phyloP scores from a whole-genome alignment of 2,888 invertebrate genomes.

The Liodrosophila aerea region DNA sequence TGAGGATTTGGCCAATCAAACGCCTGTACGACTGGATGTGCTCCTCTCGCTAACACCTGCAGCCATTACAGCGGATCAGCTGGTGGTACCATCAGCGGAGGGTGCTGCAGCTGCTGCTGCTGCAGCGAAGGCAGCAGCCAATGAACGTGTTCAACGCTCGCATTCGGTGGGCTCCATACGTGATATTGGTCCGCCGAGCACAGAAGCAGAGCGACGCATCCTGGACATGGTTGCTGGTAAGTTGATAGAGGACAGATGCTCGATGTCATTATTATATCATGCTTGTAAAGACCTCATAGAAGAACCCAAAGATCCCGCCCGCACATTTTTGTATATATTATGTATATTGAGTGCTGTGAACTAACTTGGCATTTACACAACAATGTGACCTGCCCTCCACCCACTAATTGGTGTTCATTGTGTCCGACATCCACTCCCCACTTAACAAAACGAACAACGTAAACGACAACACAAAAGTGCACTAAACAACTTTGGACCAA shows the following conservation, averaged over 20 bases:
- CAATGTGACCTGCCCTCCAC: constrained; percentile 41
- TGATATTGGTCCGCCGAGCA: constrained; percentile 86
- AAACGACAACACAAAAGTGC: constrained; percentile 58
- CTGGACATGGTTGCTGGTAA: constrained; percentile 87
- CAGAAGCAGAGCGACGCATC: constrained; percentile 88
- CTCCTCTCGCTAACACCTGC: constrained; percentile 93
- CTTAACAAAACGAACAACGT: constrained; percentile 18
- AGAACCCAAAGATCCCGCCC: constrained; percentile 36
- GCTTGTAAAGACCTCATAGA: constrained; percentile 41
- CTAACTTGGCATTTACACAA: constrained; percentile 63
- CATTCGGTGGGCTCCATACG: constrained; percentile 90
- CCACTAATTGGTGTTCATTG: constrained; percentile 50
- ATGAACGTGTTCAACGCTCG: constrained; percentile 84
- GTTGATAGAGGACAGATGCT: too few relatives aligned
- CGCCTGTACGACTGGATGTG: constrained; percentile 93
- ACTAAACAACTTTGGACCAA: constrained; percentile 70
- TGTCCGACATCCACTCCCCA: constrained; percentile 21
- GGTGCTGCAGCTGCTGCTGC: constrained; percentile 74
- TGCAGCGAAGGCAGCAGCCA: constrained; percentile 83
- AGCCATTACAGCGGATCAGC: constrained; percentile 88
- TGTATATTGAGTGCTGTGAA: constrained; percentile 60
- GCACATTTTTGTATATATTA: constrained; percentile 48
- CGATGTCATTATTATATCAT: constrained; percentile 26
- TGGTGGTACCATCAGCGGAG: constrained; percentile 86
- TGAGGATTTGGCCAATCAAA: constrained; percentile 94